Evolutionary conservation across 1,140 invertebrate species (phyloP), one percentile per base, ranked within the genome.

Genomic region (Neocloeon triangulifer): DNA sequence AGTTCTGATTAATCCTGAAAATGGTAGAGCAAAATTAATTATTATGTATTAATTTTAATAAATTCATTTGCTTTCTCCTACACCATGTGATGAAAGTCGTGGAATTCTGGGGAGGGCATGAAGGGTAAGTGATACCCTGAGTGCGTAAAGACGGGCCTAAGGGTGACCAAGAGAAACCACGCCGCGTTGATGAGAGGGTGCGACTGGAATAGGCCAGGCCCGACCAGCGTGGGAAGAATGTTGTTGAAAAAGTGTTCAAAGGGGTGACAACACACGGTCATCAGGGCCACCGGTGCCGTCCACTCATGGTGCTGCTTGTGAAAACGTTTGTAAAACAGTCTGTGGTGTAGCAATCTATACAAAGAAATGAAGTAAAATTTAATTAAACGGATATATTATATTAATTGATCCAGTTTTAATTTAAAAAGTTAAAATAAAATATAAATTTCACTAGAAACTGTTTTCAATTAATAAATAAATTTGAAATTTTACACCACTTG

Each of bases 71-170:
- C n/a, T n/a, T n/a, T n/a, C n/a, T n/a, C n/a, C n/a, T n/a, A n/a
- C n/a, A n/a, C n/a, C n/a, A n/a, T n/a, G 40, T 67, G 64, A 43
- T 67, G 64, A 42, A 51, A 67, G 45, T 67, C 64, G 39, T 67
- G 64, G 22, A 59, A 52, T 40, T 66, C 61, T 3, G 62, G 59
- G 8, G 61, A 63, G 1, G 59, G 53, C 19, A 64, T 44, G 29
- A 65, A 52, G 3, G 64, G 64, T 15, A 67, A 53, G 42, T 67
- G 64, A 38, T 65, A 67, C 4, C 64, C 64, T 34, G 55, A 58
- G 41, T 67, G 64, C 19, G 57, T 45, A 32, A 61, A 56, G 1
- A 62, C 53, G 4, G 62, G 66, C 5, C 53, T 54, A 14, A 59
- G 33, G 16, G 57, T 42, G 4, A 54, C 59, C 14, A 63, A 32